Conservation (phyloP, 2,888 invertebrate genomes). For the Synanthedon myopaeformis region DNA sequence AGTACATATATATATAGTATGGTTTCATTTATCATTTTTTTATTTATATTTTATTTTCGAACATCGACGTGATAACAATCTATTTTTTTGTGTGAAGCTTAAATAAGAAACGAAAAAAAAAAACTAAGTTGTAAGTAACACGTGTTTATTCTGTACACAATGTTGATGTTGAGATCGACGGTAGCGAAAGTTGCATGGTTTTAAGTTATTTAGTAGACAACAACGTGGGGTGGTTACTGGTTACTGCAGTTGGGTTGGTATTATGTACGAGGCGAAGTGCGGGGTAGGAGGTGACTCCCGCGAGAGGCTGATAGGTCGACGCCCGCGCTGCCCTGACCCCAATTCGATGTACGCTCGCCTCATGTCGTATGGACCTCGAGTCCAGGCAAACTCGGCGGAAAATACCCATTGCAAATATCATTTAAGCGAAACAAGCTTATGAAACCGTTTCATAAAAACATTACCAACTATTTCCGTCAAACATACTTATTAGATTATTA, state of each 20-base stretch:
- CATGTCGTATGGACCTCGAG: conserved; percentile 65
- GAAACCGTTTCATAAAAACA: conserved; percentile 3
- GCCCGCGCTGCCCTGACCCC: conserved; percentile 69
- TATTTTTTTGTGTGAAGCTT: no score
- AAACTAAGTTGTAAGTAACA: no score
- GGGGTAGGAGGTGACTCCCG: conserved; percentile 6
- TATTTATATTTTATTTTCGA: no score
- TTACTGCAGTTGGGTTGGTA: conserved; percentile 11
- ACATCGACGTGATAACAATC: no score
- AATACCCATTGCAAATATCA: conserved; percentile 44
- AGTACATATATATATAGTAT: no score
- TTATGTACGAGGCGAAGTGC: conserved; percentile 17
- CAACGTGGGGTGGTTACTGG: neutral
- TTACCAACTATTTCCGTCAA: neutral
- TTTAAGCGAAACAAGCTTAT: conserved; percentile 20
- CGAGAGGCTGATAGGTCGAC: conserved; percentile 55
- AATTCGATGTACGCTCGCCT: conserved; percentile 61
- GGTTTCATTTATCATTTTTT: no score
- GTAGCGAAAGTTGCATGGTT: conserved; percentile 21
- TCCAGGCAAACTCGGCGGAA: conserved; percentile 62
- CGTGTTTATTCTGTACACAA: no score
- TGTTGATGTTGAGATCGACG: conserved; percentile 15
- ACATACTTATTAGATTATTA: no score
- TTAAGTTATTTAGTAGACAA: neutral
- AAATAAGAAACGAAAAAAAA: no score